phyloP scores from a whole-genome alignment of 2,888 invertebrate species.

The Augiades crinisus region DNA sequence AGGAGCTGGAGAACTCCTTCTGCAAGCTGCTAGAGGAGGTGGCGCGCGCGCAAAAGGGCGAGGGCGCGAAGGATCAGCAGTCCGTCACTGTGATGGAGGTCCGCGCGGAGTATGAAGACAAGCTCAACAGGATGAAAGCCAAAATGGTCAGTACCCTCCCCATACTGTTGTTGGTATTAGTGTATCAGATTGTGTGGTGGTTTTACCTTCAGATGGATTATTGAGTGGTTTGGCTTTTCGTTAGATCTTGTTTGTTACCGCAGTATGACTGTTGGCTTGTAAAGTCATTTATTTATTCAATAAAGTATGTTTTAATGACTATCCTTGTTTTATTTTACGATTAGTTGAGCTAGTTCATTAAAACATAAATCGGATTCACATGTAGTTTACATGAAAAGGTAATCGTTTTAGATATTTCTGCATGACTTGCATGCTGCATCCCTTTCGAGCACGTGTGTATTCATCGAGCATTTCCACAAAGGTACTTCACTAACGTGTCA shows the following conservation, averaged over 20 bases:
- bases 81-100: constrained; percentile 75
- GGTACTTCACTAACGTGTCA: background rate
- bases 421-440: constrained; percentile 32
- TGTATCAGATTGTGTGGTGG: constrained; percentile 77
- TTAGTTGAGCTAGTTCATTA: constrained; percentile 47
- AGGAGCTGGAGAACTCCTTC: constrained; percentile 66
- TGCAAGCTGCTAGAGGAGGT: constrained; percentile 62
- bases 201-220: constrained; percentile 65
- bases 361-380: constrained; percentile 38
- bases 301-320: constrained; percentile 62
- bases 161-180: constrained; percentile 67
- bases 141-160: constrained; percentile 88
- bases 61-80: constrained; percentile 50
- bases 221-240: constrained; percentile 50
- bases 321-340: constrained; percentile 68
- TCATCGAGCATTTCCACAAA: too few relatives aligned
- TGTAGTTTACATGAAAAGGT: constrained; percentile 51
- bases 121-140: constrained; percentile 89
- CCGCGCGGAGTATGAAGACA: constrained; percentile 85
- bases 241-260: constrained; percentile 33
- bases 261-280: constrained; percentile 46
- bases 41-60: constrained; percentile 49
- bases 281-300: constrained; percentile 49
- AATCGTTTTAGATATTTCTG: constrained; percentile 44
- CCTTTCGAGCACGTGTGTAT: background rate